Evolutionary conservation across 2,797 vertebrate genomes (phyloP), one percentile per base, ranked within the genome.

Genomic region (Paramormyrops hopkinsi): DNA sequence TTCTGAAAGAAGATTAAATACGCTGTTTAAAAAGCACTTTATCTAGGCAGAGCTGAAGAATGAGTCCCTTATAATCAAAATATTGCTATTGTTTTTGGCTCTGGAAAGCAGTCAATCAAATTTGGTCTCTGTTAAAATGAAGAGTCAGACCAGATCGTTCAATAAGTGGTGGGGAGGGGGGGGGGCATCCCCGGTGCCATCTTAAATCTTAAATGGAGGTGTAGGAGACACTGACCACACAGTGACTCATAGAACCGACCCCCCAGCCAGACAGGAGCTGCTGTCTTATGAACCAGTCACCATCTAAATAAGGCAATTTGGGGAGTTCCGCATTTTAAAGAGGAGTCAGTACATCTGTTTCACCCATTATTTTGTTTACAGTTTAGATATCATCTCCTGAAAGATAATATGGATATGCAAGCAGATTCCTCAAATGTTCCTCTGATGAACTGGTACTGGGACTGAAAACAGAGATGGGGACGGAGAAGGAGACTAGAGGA

Each of bases 371-470:
- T 82, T 88, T 92, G 92, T 93, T 94, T 90, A 92, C 8, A 51
- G 17, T 3, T 87, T 46, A 50, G 46, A 89, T 73, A 86, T 86
- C 90, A 69, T 25, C 88, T 91, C 90, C 83, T 90, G 90, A 93
- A 90, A 93, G 91, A 93, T 93, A 92, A 94, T 86, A 89, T 79
- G 37, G 73, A 79, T 37, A 44, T 3, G 37, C 73, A 79, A 37
- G 90, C 88, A 90, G 90, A 89, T 93, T 91, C 73, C 92, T 87
- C 91, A 92, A 92, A 92, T 93, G 89, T 73, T 79, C 33, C 44
- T 88, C 73, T 88, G 91, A 90, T 92, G 92, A 92, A 88, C 91
- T 88, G 89, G 62, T 65, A 85, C 56, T 73, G 87, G 73, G 82
- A 59, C 59, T 85, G 86, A 9, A 48, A 46, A 88, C 37, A 73